phyloP scores from a whole-genome alignment of 1,140 invertebrate genomes.

The Drosophila simulans region DNA sequence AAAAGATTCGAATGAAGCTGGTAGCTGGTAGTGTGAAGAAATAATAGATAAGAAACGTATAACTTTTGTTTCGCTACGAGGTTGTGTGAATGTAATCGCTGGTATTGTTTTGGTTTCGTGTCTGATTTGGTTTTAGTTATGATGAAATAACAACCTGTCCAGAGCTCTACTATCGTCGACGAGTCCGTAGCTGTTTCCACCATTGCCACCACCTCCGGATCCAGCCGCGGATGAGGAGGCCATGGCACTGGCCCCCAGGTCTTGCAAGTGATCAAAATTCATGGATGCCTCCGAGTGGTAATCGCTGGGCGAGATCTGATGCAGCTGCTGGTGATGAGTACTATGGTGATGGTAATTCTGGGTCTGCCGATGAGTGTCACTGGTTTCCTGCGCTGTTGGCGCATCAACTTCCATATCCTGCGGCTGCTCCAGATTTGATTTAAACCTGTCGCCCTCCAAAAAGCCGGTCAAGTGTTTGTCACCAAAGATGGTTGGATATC shows the following conservation, averaged over 20 bases:
- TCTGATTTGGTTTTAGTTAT: conserved; percentile 43
- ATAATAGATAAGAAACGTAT: conserved; percentile 32
- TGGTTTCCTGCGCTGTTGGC: conserved; percentile 59
- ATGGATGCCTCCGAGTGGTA: conserved; percentile 79
- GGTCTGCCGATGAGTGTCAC: conserved; percentile 27
- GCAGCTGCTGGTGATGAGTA: conserved; percentile 3
- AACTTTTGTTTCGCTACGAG: conserved; percentile 28
- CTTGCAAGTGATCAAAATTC: conserved; percentile 83
- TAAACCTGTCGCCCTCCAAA: conserved; percentile 21
- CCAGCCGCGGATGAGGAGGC: conserved; percentile 44
- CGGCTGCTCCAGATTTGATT: conserved; percentile 71
- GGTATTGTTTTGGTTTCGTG: conserved; percentile 8
- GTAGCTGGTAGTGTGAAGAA: conserved; percentile 48
- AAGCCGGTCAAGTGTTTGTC: conserved; percentile 8
- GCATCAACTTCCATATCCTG: conserved; percentile 84
- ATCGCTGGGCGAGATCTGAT: conserved; percentile 39
- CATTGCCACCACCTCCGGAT: conserved; percentile 15
- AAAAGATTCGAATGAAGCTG: conserved; percentile 43
- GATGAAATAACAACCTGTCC: conserved; percentile 81
- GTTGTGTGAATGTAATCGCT: conserved; percentile 16
- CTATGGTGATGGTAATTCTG: conserved; percentile 3
- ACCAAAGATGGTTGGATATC: conserved; percentile 4
- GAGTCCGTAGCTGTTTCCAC: conserved; percentile 53
- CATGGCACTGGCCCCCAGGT: conserved; percentile 55
- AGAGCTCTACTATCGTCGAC: conserved; percentile 79